Evolutionary conservation across 2,113 vertebrate species (phyloP).

Genomic region (Cyrtonyx montezumae): DNA sequence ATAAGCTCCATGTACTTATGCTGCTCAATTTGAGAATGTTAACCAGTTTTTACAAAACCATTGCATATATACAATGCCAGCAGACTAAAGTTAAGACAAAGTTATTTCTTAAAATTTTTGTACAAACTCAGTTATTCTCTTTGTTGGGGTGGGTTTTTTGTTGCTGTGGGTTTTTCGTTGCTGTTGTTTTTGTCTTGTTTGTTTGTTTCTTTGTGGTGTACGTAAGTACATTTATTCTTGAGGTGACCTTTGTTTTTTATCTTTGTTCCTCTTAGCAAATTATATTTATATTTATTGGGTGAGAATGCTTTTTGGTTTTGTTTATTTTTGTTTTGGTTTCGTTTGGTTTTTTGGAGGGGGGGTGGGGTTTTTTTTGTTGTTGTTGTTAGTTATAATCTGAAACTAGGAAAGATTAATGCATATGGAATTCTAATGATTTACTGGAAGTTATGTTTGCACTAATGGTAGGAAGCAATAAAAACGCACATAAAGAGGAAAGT

Average conservation of each 20-base stretch:
- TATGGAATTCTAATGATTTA: conserved; percentile 21
- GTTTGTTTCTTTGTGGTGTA: background rate
- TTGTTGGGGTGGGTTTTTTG: background rate
- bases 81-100: background rate
- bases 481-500: background rate
- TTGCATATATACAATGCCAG: background rate
- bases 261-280: background rate
- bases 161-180: background rate
- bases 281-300: background rate
- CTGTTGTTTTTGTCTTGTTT: background rate
- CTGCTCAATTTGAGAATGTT: background rate
- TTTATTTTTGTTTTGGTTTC: no score
- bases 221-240: background rate
- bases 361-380: no score
- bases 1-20: background rate
- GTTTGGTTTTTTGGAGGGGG: no score
- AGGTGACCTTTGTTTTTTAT: background rate
- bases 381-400: background rate
- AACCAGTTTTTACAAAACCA: background rate
- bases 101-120: background rate
- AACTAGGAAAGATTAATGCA: background rate
- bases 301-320: background rate
- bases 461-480: conserved; percentile 44
- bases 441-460: background rate
- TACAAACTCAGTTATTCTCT: background rate